Evolutionary conservation across 2,113 vertebrate species (phyloP).

Genomic region (Cyanocitta stelleri): DNA sequence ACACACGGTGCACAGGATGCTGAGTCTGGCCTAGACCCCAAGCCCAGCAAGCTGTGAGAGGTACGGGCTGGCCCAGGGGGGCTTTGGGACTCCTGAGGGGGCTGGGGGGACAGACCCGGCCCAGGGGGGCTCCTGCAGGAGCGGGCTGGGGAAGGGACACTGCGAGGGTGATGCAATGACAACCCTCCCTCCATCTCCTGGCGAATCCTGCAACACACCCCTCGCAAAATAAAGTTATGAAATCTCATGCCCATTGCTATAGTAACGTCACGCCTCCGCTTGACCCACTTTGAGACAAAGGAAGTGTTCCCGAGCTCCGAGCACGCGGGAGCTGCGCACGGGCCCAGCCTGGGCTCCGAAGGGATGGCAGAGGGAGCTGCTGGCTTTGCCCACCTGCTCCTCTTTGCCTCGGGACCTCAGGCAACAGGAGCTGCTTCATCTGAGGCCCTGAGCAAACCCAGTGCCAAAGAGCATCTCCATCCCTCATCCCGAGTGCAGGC

Average conservation of each 20-base stretch:
- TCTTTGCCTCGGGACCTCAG: background rate
- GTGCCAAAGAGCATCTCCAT: background rate
- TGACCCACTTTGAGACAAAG: slow-evolving; percentile 62
- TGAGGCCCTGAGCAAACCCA: background rate
- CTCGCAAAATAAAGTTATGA: slow-evolving; percentile 19
- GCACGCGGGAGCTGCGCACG: background rate
- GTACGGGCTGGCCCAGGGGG: background rate
- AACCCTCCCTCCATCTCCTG: background rate
- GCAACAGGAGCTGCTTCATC: background rate
- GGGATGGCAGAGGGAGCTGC: background rate
- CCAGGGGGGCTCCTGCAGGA: background rate
- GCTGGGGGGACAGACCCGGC: accelerated
- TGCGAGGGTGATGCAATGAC: background rate
- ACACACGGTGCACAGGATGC: background rate
- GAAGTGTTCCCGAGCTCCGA: background rate
- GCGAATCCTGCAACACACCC: background rate
- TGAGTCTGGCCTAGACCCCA: slow-evolving; percentile 9
- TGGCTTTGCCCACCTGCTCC: background rate
- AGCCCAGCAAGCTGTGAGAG: slow-evolving; percentile 18
- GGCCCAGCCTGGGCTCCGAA: background rate
- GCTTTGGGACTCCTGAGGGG: background rate
- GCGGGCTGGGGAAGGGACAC: background rate
- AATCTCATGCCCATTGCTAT: slow-evolving; percentile 35
- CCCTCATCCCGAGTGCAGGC: background rate
- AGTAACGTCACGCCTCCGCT: slow-evolving; percentile 29